Conservation (phyloP, 1,140 invertebrate species). For the Nebria ingens region DNA sequence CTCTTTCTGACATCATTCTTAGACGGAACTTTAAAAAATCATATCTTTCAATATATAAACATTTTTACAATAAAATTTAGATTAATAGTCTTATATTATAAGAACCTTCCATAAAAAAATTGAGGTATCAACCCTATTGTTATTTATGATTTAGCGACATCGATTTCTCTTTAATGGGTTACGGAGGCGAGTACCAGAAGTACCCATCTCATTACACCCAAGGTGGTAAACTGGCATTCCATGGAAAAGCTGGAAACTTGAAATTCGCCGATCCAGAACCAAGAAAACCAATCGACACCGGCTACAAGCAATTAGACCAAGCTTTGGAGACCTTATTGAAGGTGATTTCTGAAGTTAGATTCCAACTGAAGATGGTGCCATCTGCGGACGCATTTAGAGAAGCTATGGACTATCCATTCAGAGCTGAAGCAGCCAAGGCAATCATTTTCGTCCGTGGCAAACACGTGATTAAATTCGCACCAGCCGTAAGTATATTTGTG, state of each 20-base stretch:
- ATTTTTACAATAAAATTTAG: too few species aligned
- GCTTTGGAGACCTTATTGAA: constrained; percentile 22
- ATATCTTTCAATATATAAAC: too few species aligned
- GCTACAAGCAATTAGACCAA: constrained; percentile 24
- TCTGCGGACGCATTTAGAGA: constrained; percentile 22
- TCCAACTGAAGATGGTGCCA: neutral
- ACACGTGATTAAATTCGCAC: neutral
- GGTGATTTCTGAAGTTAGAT: neutral
- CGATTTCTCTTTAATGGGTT: constrained; percentile 45
- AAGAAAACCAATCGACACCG: constrained; percentile 12
- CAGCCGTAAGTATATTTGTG: neutral
- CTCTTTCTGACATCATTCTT: too few species aligned
- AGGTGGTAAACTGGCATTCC: constrained; percentile 43
- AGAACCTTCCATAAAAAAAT: too few species aligned
- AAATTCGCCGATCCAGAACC: constrained; percentile 34
- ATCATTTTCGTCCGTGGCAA: constrained; percentile 39
- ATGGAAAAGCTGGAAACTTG: constrained; percentile 41
- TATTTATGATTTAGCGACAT: too few species aligned
- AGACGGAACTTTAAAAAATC: too few species aligned
- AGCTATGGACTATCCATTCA: constrained; percentile 48
- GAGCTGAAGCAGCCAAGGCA: constrained; percentile 45
- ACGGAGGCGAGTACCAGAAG: constrained; percentile 39
- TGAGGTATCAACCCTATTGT: too few species aligned
- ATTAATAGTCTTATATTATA: too few species aligned
- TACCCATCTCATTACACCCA: constrained; percentile 45